Evolutionary conservation across 2,888 invertebrate genomes (phyloP).

Genomic region (Steinernema scapterisci): DNA sequence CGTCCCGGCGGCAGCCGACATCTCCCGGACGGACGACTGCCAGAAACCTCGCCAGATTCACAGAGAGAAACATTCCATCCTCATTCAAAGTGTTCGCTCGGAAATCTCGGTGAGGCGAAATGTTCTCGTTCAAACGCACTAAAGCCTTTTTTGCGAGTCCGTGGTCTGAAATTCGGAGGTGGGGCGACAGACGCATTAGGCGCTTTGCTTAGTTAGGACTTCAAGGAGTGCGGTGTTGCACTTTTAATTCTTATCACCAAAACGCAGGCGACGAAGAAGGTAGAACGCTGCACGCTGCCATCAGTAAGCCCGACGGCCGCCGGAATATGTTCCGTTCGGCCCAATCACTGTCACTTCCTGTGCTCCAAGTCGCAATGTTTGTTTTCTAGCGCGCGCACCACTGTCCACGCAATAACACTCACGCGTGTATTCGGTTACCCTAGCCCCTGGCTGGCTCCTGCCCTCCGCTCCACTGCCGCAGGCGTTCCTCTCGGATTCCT

Average conservation of each 20-base stretch:
- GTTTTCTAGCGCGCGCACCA: conserved; percentile 14
- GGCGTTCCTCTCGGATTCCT: conserved; percentile 2
- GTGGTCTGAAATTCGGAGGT: too few relatives aligned
- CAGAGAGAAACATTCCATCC: too few relatives aligned
- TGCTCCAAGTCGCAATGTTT: conserved; percentile 1
- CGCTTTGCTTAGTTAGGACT: too few relatives aligned
- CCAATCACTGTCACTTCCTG: background rate
- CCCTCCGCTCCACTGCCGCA: background rate
- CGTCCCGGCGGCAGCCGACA: background rate
- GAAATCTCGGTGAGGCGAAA: too few relatives aligned
- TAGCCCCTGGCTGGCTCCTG: conserved; percentile 6
- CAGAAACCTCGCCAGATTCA: too few relatives aligned
- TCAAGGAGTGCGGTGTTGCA: background rate
- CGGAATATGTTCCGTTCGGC: background rate
- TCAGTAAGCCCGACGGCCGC: background rate
- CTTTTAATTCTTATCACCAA: background rate
- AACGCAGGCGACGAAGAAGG: background rate
- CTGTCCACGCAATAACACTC: conserved; percentile 22
- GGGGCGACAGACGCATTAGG: too few relatives aligned
- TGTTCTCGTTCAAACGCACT: too few relatives aligned
- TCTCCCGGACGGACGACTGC: too few relatives aligned
- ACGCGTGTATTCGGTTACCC: conserved; percentile 31
- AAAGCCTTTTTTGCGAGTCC: too few relatives aligned
- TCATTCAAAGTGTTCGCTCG: too few relatives aligned
- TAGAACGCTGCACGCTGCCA: background rate